Evolutionary conservation across 1,140 invertebrate species (phyloP).

Genomic region (Saxidomus purpurata): DNA sequence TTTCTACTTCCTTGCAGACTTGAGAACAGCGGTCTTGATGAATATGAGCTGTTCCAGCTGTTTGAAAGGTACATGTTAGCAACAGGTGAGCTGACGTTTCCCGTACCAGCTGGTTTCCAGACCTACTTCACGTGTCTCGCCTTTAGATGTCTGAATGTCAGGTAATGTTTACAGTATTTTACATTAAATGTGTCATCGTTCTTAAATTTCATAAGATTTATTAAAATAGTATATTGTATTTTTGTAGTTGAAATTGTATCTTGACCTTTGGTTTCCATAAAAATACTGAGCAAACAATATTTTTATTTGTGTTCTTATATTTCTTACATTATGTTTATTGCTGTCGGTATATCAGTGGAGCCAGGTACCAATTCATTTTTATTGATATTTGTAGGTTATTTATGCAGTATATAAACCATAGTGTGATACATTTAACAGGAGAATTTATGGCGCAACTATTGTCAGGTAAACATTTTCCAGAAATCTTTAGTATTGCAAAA

Average conservation of each 20-base stretch:
- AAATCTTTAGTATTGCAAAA: too few species aligned
- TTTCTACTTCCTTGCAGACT: too few species aligned
- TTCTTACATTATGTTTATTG: too few species aligned
- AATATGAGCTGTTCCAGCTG: constrained; percentile 83
- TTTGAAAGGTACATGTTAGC: constrained; percentile 80
- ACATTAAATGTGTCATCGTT: too few species aligned
- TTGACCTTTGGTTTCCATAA: too few species aligned
- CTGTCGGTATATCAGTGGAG: too few species aligned
- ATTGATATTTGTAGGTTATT: constrained; percentile 75
- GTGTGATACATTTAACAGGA: constrained; percentile 77
- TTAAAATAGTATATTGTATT: too few species aligned
- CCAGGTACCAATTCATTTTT: too few species aligned
- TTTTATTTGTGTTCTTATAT: too few species aligned
- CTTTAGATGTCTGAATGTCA: constrained; percentile 74
- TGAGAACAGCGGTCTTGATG: constrained; percentile 73
- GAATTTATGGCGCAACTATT: constrained; percentile 80
- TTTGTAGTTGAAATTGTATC: too few species aligned
- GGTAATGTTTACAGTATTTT: constrained; percentile 56
- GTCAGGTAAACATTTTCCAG: constrained; percentile 77
- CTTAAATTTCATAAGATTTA: too few species aligned
- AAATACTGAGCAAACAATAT: too few species aligned
- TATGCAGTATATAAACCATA: constrained; percentile 81
- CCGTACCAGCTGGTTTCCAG: constrained; percentile 77
- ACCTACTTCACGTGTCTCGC: constrained; percentile 77
- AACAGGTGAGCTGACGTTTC: constrained; percentile 77